Conservation (phyloP, 2,797 vertebrate species). For the Muraenolepis orangiensis region DNA sequence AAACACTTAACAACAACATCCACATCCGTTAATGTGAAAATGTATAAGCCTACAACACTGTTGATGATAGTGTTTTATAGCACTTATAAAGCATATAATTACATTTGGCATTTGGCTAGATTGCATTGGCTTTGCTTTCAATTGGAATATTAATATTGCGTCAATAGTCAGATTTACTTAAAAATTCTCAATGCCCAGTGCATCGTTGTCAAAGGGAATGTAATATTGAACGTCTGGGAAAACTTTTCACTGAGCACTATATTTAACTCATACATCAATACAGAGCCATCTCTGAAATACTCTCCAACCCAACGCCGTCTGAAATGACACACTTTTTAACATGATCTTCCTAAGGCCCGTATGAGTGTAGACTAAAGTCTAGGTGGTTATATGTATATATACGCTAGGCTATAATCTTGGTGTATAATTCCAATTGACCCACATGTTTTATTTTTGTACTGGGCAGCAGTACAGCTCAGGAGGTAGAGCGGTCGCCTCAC, state of each 20-base stretch:
- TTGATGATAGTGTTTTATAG: neutral
- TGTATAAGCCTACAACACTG: neutral
- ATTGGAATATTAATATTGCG: neutral
- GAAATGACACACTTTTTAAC: constrained; percentile 28
- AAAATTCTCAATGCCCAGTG: neutral
- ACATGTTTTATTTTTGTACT: neutral
- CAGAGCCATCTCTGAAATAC: no score
- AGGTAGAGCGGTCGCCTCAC: no score
- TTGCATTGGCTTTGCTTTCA: neutral
- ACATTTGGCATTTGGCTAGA: neutral
- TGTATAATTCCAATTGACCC: neutral
- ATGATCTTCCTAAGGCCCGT: neutral
- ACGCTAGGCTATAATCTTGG: neutral
- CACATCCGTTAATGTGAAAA: neutral
- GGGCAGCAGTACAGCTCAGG: no score
- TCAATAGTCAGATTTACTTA: neutral
- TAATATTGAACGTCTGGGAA: neutral
- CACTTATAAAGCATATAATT: neutral
- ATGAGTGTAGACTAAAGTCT: neutral
- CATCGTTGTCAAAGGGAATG: neutral
- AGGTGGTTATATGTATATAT: neutral
- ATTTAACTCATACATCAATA: no score
- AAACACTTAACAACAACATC: neutral
- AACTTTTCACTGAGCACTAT: neutral
- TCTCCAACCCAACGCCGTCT: constrained; percentile 35